Conservation (phyloP, 2,888 invertebrate species). For the Philonicus albiceps region DNA sequence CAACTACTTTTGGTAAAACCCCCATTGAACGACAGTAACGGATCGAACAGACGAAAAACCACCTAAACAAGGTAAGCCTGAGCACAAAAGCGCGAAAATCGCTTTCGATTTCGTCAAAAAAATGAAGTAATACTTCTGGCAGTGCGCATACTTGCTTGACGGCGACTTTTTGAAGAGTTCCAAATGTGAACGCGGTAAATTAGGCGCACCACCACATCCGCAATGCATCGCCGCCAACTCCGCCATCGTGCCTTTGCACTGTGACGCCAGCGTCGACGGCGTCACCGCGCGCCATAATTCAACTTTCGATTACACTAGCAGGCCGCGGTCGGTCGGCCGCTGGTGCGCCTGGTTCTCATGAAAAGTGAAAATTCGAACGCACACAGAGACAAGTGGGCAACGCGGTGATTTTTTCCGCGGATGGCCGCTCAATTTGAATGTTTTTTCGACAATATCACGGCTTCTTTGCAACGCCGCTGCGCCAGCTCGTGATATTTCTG, state of each 20-base stretch:
- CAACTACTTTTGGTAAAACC: not conserved
- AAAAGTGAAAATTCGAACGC: constrained; percentile 36
- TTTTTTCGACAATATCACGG: not conserved
- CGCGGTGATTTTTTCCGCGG: not conserved
- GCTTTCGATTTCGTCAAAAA: constrained; percentile 48
- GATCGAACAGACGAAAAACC: not conserved
- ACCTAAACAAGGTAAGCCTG: constrained; percentile 12
- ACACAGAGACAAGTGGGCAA: not conserved
- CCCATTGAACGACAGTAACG: not conserved
- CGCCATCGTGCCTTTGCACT: not conserved
- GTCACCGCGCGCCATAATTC: not conserved
- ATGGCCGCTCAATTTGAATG: not conserved
- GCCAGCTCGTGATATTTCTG: not conserved
- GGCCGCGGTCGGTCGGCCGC: not conserved
- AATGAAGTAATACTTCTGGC: constrained; percentile 44
- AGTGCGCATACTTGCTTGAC: not conserved
- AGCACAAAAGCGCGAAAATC: constrained; percentile 38
- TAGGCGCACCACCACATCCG: constrained; percentile 4
- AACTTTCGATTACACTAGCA: constrained; percentile 35
- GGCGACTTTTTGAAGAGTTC: constrained; percentile 8
- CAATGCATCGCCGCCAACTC: not conserved
- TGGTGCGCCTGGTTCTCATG: constrained; percentile 9
- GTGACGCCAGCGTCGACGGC: not conserved
- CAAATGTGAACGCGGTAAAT: constrained; percentile 18
- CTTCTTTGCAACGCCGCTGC: not conserved